phyloP scores from a whole-genome alignment of 2,888 invertebrate species.

The Aspidiotus rigidus region DNA sequence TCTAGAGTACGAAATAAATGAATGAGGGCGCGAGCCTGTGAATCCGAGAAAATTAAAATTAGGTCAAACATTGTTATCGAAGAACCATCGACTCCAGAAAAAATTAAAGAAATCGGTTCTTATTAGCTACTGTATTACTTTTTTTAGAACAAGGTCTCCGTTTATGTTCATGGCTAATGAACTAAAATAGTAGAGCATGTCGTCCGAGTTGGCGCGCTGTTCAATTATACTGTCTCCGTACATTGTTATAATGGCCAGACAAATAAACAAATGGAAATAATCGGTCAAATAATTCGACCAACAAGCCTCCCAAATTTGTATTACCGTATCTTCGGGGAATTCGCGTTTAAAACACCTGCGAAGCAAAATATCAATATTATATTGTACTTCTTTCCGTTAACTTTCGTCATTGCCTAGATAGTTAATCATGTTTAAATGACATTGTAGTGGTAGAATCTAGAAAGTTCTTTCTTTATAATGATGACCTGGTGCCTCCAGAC shows the following conservation, averaged over 20 bases:
- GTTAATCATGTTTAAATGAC: no score
- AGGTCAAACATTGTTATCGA: not conserved
- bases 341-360: slow-evolving; percentile 83
- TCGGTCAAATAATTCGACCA: slow-evolving; percentile 95
- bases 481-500: no score
- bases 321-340: slow-evolving; percentile 77
- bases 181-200: slow-evolving; percentile 89
- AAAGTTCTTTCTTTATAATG: no score
- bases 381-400: not conserved
- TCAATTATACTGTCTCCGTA: slow-evolving; percentile 89
- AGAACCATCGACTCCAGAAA: not conserved
- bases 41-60: not conserved
- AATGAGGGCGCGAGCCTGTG: slow-evolving; percentile 71
- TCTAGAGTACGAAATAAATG: slow-evolving; percentile 82
- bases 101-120: no score
- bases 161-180: slow-evolving; percentile 97
- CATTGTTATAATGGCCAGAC: slow-evolving; percentile 82
- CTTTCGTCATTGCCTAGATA: no score
- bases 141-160: slow-evolving; percentile 76
- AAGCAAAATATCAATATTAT: slow-evolving; percentile 34
- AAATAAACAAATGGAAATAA: slow-evolving; percentile 90
- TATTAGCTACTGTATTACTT: slow-evolving; percentile 45
- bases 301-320: slow-evolving; percentile 93
- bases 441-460: no score
- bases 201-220: slow-evolving; percentile 83